Conservation (phyloP, 2,888 invertebrate genomes). For the Anticlea derivata region DNA sequence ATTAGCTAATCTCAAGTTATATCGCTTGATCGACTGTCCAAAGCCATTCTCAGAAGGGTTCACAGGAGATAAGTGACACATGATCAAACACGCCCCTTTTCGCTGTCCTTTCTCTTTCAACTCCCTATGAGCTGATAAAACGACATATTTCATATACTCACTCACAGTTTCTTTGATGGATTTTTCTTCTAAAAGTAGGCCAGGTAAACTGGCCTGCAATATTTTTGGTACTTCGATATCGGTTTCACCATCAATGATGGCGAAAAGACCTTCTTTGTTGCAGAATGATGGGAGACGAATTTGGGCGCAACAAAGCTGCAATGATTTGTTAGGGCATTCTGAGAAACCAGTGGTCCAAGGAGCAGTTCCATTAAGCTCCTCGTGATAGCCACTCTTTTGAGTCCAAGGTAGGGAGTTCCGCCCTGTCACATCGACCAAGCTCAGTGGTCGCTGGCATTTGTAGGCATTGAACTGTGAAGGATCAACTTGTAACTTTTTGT, state of each 20-base stretch:
- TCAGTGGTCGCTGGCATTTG: constrained; percentile 90
- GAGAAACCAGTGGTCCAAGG: constrained; percentile 94
- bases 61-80: constrained; percentile 88
- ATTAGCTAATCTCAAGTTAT: constrained; percentile 88
- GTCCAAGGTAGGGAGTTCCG: constrained; percentile 88
- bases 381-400: constrained; percentile 77
- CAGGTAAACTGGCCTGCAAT: constrained; percentile 89
- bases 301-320: constrained; percentile 90
- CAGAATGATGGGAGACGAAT: constrained; percentile 91
- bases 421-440: constrained; percentile 93
- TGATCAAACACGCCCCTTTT: constrained; percentile 88
- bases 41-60: constrained; percentile 84
- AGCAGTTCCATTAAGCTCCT: constrained; percentile 81
- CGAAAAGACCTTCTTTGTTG: constrained; percentile 91
- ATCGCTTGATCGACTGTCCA: constrained; percentile 85
- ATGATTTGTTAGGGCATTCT: constrained; percentile 90
- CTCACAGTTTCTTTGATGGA: constrained; percentile 91
- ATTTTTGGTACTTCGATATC: constrained; percentile 87
- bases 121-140: constrained; percentile 91
- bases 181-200: constrained; percentile 91
- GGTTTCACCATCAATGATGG: constrained; percentile 92
- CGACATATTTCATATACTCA: constrained; percentile 93
- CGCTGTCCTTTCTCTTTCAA: constrained; percentile 89
- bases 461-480: constrained; percentile 92
- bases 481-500: constrained; percentile 91